phyloP scores from a whole-genome alignment of 2,113 vertebrate species.

The Percopsis transmontana region DNA sequence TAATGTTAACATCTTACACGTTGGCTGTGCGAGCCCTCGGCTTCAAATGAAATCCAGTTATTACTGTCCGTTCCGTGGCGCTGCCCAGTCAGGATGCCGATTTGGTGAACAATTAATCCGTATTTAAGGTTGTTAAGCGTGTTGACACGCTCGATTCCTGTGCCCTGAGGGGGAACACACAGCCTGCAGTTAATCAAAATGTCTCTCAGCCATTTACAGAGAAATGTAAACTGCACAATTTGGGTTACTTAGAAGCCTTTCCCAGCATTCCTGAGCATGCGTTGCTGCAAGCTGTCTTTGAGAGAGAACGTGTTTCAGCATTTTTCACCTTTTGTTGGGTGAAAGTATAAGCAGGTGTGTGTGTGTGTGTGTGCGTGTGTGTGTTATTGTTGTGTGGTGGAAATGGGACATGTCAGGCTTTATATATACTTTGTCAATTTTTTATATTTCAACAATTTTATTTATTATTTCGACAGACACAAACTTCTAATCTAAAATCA shows the following conservation, averaged over 20 bases:
- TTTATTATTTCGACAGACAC: background rate
- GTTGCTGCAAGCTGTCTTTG: constrained; percentile 63
- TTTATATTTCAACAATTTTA: background rate
- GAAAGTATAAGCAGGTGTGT: background rate
- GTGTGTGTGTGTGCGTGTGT: background rate
- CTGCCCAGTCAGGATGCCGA: constrained; percentile 27
- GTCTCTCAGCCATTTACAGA: constrained; percentile 68
- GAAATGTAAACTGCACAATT: constrained; percentile 44
- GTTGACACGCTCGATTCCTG: constrained; percentile 62
- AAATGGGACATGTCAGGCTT: constrained; percentile 22
- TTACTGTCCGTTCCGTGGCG: constrained; percentile 43
- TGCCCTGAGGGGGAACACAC: constrained; percentile 26
- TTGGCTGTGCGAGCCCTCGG: constrained; percentile 15
- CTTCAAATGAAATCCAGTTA: constrained; percentile 53
- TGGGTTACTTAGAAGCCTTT: constrained; percentile 38
- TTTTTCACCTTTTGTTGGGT: constrained; percentile 24
- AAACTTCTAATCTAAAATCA: too few relatives aligned
- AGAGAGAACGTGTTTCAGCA: constrained; percentile 61
- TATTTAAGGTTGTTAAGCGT: constrained; percentile 65
- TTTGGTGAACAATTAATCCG: constrained; percentile 69
- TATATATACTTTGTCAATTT: background rate
- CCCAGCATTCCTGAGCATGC: constrained; percentile 30
- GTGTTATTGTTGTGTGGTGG: constrained; percentile 34
- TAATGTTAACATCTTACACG: constrained; percentile 51
- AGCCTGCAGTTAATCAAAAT: constrained; percentile 63